Percentiles rank a stretch among this genome's conserved stretches.
Evolutionary conservation across 2,888 invertebrate genomes (phyloP).

Genomic region (Nycteola revayana): DNA sequence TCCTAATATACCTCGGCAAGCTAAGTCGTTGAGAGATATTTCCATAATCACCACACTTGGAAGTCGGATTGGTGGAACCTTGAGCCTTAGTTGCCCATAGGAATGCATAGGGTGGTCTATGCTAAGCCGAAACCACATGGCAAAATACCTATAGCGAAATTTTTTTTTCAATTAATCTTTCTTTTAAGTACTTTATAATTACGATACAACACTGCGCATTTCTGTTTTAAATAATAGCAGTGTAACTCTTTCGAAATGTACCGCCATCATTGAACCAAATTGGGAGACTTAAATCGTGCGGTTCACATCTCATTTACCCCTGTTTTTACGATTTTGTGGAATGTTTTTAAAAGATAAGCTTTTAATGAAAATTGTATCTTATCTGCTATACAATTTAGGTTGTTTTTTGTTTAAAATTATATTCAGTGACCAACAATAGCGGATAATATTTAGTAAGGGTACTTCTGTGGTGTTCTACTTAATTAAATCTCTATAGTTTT

Average conservation of each 20-base stretch:
- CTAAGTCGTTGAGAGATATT: no score
- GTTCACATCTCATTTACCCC: constrained; percentile 67
- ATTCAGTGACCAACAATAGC: constrained; percentile 6
- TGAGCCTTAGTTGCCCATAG: no score
- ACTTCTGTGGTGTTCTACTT: constrained; percentile 10
- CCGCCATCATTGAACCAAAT: constrained; percentile 56
- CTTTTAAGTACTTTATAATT: no score
- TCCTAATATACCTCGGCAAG: no score
- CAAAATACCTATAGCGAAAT: no score
- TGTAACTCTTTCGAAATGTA: constrained; percentile 11
- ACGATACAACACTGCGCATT: no score
- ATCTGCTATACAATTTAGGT: constrained; percentile 7
- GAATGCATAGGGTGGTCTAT: no score
- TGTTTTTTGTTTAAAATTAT: constrained; percentile 10
- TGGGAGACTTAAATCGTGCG: constrained; percentile 59
- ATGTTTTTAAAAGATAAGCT: constrained; percentile 25
- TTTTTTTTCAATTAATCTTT: no score
- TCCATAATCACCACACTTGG: no score
- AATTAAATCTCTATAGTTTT: constrained; percentile 24
- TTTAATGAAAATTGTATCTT: constrained; percentile 7
- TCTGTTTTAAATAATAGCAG: no score
- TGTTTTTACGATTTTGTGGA: constrained; percentile 52
- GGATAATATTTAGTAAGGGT: constrained; percentile 12
- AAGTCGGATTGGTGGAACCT: no score
- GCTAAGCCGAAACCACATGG: no score